Conservation (phyloP, 2,797 vertebrate genomes). For the Sebastes itinus region DNA sequence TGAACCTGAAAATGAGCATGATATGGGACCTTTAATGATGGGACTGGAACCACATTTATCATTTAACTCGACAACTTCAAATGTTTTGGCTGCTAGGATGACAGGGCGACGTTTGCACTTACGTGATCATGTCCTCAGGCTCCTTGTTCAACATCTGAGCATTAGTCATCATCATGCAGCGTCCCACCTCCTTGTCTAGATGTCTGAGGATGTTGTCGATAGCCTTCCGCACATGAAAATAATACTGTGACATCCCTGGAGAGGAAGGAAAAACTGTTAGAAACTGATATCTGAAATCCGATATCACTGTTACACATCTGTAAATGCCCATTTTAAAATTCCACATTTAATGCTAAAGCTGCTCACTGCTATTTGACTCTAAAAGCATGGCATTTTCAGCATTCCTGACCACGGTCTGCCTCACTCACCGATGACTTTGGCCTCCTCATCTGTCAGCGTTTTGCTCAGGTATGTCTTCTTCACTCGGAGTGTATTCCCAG, state of each 20-base stretch:
- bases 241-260: slow-evolving; percentile 96
- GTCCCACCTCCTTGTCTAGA: slow-evolving; percentile 97
- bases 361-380: neutral
- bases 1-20: too few relatives aligned
- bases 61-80: neutral
- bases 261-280: neutral
- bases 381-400: neutral
- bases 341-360: neutral
- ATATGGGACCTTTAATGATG: neutral
- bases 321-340: neutral
- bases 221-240: slow-evolving; percentile 94
- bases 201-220: slow-evolving; percentile 96
- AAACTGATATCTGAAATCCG: neutral
- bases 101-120: slow-evolving; percentile 59
- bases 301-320: neutral
- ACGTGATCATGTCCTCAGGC: slow-evolving; percentile 99
- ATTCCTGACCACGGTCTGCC: neutral
- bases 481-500: slow-evolving; percentile 95
- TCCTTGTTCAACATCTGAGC: slow-evolving; percentile 98
- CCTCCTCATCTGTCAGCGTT: slow-evolving; percentile 96
- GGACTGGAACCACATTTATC: neutral
- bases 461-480: slow-evolving; percentile 98
- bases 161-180: slow-evolving; percentile 99
- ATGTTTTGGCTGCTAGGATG: neutral
- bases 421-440: slow-evolving; percentile 94